Evolutionary conservation across 2,888 invertebrate genomes (phyloP).

Genomic region (Noctua fimbriata): DNA sequence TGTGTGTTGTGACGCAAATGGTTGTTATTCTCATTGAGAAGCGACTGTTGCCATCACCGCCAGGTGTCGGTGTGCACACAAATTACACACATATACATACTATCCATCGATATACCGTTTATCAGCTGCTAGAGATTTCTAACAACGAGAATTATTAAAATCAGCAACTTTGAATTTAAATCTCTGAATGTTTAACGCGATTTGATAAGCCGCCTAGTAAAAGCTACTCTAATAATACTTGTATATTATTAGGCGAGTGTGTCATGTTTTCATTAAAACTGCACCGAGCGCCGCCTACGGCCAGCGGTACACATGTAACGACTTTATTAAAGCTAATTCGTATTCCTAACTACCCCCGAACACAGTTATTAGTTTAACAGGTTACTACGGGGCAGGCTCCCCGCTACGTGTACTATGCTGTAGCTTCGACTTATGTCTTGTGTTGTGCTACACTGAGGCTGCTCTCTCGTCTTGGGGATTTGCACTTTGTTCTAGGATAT

Average conservation of each 20-base stretch:
- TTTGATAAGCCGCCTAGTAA: background rate
- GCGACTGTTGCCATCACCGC: background rate
- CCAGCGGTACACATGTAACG: conserved; percentile 15
- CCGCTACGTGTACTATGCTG: conserved; percentile 36
- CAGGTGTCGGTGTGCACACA: background rate
- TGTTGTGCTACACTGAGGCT: conserved; percentile 7
- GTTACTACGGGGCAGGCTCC: conserved; percentile 30
- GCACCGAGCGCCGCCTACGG: background rate
- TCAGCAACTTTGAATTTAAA: background rate
- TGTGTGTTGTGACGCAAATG: background rate
- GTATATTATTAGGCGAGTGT: background rate
- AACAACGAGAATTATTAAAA: background rate
- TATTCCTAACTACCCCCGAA: conserved; percentile 45
- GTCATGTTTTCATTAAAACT: conserved; percentile 41
- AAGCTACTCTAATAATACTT: background rate
- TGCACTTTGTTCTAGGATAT: conserved; percentile 25
- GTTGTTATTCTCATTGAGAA: background rate
- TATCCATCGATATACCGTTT: background rate
- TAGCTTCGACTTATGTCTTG: conserved; percentile 19
- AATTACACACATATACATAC: background rate
- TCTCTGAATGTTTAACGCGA: background rate
- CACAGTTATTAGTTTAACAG: conserved; percentile 55
- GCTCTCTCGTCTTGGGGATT: conserved; percentile 24
- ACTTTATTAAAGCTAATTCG: conserved; percentile 41
- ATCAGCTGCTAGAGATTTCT: background rate